Conservation (phyloP, 2,113 vertebrate genomes). For the Cathartes aura region DNA sequence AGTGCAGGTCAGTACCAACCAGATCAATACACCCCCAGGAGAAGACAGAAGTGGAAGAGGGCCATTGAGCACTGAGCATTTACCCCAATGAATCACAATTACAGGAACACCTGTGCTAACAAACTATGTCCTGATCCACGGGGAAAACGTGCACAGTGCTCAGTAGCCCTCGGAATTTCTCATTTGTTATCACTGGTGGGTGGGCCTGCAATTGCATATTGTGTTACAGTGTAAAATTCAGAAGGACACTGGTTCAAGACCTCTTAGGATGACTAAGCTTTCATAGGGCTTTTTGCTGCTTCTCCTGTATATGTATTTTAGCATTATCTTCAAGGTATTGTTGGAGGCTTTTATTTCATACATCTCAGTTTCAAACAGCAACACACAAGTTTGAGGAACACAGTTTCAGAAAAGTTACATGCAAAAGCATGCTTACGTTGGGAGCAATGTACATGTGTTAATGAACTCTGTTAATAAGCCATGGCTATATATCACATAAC, state of each 20-base stretch:
- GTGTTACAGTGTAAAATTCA: conserved; percentile 55
- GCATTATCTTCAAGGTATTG: conserved; percentile 42
- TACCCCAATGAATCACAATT: conserved; percentile 80
- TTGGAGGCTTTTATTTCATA: neutral
- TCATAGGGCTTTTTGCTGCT: neutral
- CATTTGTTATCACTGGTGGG: conserved; percentile 67
- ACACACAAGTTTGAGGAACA: neutral
- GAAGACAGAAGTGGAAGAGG: conserved; percentile 52
- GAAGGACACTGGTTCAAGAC: conserved; percentile 55
- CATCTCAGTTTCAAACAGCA: neutral
- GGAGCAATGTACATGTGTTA: neutral
- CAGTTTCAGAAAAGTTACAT: neutral
- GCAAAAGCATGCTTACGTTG: neutral
- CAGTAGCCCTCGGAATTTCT: conserved; percentile 70
- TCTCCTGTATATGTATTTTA: neutral
- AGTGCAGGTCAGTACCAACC: conserved; percentile 25
- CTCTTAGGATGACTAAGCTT: conserved; percentile 5
- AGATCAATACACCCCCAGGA: conserved; percentile 60
- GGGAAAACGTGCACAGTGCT: conserved; percentile 66
- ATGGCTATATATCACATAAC: neutral
- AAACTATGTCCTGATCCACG: conserved; percentile 70
- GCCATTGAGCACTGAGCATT: conserved; percentile 66
- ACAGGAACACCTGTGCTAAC: conserved; percentile 77
- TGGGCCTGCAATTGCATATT: conserved; percentile 52
- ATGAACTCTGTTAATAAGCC: neutral